Percentiles rank a stretch among this genome's conserved stretches.
phyloP scores from a whole-genome alignment of 2,888 invertebrate species.

The Eustalomyia histrio region DNA sequence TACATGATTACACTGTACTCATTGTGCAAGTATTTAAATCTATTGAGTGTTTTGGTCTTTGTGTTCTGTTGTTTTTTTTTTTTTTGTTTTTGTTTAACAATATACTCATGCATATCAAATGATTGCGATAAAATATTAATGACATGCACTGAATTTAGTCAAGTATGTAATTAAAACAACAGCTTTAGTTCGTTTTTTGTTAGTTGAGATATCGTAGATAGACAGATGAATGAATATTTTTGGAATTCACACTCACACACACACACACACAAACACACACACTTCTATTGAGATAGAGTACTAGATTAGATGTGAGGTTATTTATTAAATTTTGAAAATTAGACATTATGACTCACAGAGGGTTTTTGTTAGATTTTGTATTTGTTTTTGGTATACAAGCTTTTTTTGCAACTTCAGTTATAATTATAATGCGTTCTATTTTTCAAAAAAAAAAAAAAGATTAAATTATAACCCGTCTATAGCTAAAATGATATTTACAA shows the following conservation, averaged over 20 bases:
- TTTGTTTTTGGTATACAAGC: too few relatives aligned
- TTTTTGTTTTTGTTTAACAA: too few relatives aligned
- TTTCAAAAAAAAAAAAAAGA: too few relatives aligned
- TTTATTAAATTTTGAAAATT: constrained; percentile 47
- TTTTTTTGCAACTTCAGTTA: too few relatives aligned
- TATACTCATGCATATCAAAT: constrained; percentile 53
- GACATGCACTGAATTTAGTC: constrained; percentile 60
- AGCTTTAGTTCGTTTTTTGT: constrained; percentile 18
- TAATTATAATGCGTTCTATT: too few relatives aligned
- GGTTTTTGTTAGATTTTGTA: constrained; percentile 1
- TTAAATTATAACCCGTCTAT: too few relatives aligned
- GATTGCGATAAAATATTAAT: constrained; percentile 60
- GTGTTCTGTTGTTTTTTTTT: constrained; percentile 19
- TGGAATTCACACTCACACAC: constrained; percentile 8
- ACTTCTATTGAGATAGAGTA: neutral
- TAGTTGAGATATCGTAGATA: neutral
- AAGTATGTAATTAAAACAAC: constrained; percentile 62
- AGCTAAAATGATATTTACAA: too few relatives aligned
- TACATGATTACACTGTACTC: neutral
- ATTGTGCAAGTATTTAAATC: constrained; percentile 24
- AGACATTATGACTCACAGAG: constrained; percentile 40
- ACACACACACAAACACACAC: too few relatives aligned
- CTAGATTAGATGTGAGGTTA: constrained; percentile 23
- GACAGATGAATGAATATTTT: constrained; percentile 21
- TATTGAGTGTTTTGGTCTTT: constrained; percentile 28